phyloP scores from a whole-genome alignment of 2,113 vertebrate species.

The Ciconia boyciana region DNA sequence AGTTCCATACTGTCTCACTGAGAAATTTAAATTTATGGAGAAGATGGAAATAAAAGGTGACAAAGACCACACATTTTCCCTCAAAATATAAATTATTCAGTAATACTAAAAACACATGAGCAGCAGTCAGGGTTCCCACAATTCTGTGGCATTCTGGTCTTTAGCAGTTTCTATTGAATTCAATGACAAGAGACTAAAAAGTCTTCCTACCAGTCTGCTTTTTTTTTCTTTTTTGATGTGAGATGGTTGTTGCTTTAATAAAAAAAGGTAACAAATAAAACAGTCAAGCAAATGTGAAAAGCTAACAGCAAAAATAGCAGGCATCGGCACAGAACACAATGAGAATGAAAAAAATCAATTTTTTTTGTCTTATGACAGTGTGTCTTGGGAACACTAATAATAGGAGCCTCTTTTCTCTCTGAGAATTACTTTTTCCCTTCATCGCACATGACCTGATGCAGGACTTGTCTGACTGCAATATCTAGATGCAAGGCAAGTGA shows the following conservation, averaged over 20 bases:
- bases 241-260: not conserved
- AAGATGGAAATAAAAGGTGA: not conserved
- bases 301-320: not conserved
- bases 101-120: not conserved
- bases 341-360: not conserved
- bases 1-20: not conserved
- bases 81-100: conserved; percentile 14
- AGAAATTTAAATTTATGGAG: not conserved
- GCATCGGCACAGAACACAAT: not conserved
- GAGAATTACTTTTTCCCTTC: not conserved
- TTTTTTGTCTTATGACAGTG: not conserved
- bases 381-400: not conserved
- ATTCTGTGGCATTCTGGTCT: not conserved
- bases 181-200: not conserved
- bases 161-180: not conserved
- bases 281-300: not conserved
- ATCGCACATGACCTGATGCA: not conserved
- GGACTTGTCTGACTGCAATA: not conserved
- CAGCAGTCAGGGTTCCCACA: not conserved
- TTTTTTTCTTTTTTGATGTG: not conserved
- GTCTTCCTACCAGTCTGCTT: not conserved
- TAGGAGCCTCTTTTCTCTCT: not conserved
- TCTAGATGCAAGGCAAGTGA: not conserved
- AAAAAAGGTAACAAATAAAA: not conserved
- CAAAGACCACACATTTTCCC: not conserved